Conservation (phyloP, 2,113 vertebrate species). For the Dasypus novemcinctus region DNA sequence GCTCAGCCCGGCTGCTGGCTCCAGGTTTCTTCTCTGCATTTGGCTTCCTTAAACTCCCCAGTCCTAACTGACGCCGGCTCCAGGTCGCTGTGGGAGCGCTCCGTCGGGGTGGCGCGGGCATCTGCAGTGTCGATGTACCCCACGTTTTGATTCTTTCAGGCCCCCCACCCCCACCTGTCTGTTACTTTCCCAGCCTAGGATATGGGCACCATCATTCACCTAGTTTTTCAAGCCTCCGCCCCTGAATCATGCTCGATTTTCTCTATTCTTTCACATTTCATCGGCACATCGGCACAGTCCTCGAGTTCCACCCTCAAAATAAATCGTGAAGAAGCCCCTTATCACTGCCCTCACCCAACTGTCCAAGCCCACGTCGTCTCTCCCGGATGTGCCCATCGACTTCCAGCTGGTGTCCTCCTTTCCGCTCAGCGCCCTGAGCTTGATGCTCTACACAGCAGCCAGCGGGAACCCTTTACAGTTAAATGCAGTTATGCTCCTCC, state of each 20-base stretch:
- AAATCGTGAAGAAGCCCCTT: not conserved
- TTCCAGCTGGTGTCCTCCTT: not conserved
- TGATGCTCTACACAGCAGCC: not conserved
- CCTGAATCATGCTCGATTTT: not conserved
- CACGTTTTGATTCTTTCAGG: not conserved
- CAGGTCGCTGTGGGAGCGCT: not conserved
- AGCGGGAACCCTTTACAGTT: not conserved
- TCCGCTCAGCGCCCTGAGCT: not conserved
- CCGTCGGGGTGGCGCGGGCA: not conserved
- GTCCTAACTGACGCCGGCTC: not conserved
- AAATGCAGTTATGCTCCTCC: not conserved
- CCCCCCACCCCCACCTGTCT: not conserved
- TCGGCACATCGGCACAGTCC: not conserved
- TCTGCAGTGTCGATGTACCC: not conserved
- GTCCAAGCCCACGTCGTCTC: not conserved
- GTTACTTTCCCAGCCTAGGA: not conserved
- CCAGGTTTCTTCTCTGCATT: not conserved
- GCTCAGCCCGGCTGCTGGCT: not conserved
- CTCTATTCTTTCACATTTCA: not conserved
- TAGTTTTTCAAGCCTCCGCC: not conserved
- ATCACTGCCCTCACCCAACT: not conserved
- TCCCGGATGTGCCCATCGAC: not conserved
- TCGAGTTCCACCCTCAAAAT: not conserved
- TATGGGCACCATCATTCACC: not conserved
- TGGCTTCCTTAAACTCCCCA: not conserved